These are phyloP conservation scores for Flexamia atlantica DNA, from an alignment of 2,888 invertebrate species.

Conservation along the genomic window DNA sequence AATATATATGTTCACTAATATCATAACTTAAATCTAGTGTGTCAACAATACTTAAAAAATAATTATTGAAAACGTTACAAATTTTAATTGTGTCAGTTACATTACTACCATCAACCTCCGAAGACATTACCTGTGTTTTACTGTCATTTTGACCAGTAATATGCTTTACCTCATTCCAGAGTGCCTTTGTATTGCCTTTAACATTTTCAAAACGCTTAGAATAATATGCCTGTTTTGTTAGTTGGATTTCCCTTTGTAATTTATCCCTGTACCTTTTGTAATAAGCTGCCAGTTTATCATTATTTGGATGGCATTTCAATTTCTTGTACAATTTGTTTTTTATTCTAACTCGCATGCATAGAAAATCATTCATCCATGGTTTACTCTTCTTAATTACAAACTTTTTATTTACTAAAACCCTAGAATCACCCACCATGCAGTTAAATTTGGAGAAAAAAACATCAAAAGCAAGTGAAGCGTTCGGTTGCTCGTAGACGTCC, in stretches of 20 bases:
- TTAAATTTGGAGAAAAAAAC: neutral
- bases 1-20: too few species aligned
- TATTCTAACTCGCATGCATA: neutral
- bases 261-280: neutral
- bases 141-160: slow-evolving; percentile 9
- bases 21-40: too few species aligned
- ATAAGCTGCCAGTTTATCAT: neutral
- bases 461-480: neutral
- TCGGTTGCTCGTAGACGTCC: neutral
- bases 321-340: neutral
- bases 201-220: neutral
- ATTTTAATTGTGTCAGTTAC: neutral
- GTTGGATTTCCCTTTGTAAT: neutral
- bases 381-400: neutral
- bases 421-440: neutral
- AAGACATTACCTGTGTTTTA: neutral
- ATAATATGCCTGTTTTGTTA: neutral
- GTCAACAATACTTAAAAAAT: neutral
- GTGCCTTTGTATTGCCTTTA: neutral
- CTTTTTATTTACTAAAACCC: neutral
- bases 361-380: neutral
- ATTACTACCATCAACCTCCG: neutral
- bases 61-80: neutral
- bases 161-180: neutral
- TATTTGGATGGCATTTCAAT: slow-evolving; percentile 12